phyloP scores from a whole-genome alignment of 2,888 invertebrate genomes.

The Eulithis prunata region DNA sequence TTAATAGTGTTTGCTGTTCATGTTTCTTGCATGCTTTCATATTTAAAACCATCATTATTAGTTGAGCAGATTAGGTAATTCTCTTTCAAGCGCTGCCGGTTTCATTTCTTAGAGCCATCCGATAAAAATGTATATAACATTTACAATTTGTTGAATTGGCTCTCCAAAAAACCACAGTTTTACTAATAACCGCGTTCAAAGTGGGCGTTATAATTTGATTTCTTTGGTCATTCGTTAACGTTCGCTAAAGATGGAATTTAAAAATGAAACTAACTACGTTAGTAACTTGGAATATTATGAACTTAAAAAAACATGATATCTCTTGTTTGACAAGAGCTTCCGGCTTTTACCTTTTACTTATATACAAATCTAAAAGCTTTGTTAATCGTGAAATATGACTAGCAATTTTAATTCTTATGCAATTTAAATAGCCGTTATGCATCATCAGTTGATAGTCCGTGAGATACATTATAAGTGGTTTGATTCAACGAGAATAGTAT shows the following conservation, averaged over 20 bases:
- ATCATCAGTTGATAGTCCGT: conserved; percentile 20
- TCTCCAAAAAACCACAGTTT: not conserved
- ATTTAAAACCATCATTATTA: too few relatives aligned
- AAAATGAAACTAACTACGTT: too few relatives aligned
- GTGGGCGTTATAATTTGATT: conserved; percentile 10
- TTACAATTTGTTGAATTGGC: not conserved
- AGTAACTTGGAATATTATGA: too few relatives aligned
- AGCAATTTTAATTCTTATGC: conserved; percentile 19
- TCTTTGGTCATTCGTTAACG: conserved; percentile 1
- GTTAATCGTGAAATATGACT: conserved; percentile 22
- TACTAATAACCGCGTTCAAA: not conserved
- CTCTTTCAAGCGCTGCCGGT: too few relatives aligned
- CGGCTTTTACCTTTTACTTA: conserved; percentile 9
- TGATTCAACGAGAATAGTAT: conserved; percentile 19
- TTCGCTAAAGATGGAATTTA: not conserved
- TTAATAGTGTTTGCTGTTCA: not conserved
- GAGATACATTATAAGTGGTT: conserved; percentile 30
- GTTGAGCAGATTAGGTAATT: too few relatives aligned
- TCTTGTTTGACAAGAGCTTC: conserved; percentile 13
- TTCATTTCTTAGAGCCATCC: not conserved
- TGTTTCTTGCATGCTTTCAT: not conserved
- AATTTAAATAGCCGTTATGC: conserved; percentile 18
- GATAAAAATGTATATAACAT: not conserved
- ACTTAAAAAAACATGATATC: not conserved
- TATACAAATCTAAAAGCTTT: conserved; percentile 26